Evolutionary conservation across 2,888 invertebrate species (phyloP), one percentile per base, ranked within the genome.

Genomic region (Polyommatus iphigenia): DNA sequence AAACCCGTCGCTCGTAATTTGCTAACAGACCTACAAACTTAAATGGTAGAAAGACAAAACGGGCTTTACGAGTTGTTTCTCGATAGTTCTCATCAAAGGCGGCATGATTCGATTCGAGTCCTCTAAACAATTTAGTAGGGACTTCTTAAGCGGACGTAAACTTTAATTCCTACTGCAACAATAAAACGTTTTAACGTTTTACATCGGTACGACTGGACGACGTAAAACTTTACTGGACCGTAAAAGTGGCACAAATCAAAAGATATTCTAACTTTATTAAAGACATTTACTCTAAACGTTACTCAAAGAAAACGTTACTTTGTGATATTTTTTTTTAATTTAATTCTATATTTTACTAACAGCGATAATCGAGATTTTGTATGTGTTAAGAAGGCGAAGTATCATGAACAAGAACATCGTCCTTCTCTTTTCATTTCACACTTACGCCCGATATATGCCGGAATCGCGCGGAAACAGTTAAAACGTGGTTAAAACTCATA

Each of bases 61-160:
- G 36, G 59, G 78, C 46, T 76, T 76, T 76, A 80, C 78, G 75
- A 77, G 54, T 67, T 76, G 78, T 79, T 81, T 78, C 76, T 75
- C 79, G 73, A 78, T 62, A 79, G 79, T 41, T 72, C 50, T 18
- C 75, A 75, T 75, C 75, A 75, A 75, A 75, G 75, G 75, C 75
- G 75, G 75, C 77, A 78, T 75, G 76, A 78, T 79, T 79, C 75
- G 75, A 75, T 75, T 75, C 20, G 18, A 29, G 29, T 54, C 72
- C 46, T n/a, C 24, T 54, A 50, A 75, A 75, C 75, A 75, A 54
- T 75, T 75, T 24, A 50, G 46, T 50, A 29, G 18, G 29, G 29
- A 67, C 67, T 67, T 67, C 67, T 67, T 32, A 67, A 67, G 24
- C 13, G 24, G 29, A 29, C 54, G 18, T 75, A 54, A 75, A 75